Evolutionary conservation across 2,888 invertebrate species (phyloP), one percentile per base, ranked within the genome.

Genomic region (Mythimna impura): DNA sequence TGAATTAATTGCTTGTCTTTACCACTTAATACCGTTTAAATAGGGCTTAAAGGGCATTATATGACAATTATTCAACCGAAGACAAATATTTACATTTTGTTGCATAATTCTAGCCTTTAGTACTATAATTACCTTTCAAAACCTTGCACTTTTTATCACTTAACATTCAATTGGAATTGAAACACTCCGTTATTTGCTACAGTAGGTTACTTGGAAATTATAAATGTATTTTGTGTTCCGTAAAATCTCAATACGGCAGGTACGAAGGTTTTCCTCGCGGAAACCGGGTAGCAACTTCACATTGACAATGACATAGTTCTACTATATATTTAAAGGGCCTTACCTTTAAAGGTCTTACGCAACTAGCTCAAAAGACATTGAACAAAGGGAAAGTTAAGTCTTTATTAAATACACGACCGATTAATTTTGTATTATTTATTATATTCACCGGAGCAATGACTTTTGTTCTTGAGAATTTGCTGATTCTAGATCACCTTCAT

Each of bases 201-300:
- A 74, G 68, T 80, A 71, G 77, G 77, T 73, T 66, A 78, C 64
- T 73, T 71, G 73, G 61, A 61, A 71, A 65, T 61, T 67, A 66
- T 79, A 22, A 73, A 71, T 72, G 71, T 61, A 71, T 70, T 69
- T 72, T 55, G 62, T 77, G 80, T 87, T 88, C 90, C 88, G 88
- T 77, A 86, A 84, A 89, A 88, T 81, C 88, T 88, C 74, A 83
- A 89, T 87, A 88, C 81, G 87, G 90, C 69, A 80, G 72, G 73
- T 63, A 78, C 73, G 90, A 93, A 93, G 93, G 93, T 89, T 93
- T 91, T 91, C 90, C 90, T 89, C 34, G 78, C 89, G 91, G 92
- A 92, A 92, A 88, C 79, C n/a, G 60, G 67, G 67, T 78, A 68
- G 70, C 68, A 73, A 80, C 80, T 72, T 76, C 50, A 63, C 76